Base-by-base conservation (phyloP, 1,140 invertebrate species). In the Bombus huntii region DNA sequence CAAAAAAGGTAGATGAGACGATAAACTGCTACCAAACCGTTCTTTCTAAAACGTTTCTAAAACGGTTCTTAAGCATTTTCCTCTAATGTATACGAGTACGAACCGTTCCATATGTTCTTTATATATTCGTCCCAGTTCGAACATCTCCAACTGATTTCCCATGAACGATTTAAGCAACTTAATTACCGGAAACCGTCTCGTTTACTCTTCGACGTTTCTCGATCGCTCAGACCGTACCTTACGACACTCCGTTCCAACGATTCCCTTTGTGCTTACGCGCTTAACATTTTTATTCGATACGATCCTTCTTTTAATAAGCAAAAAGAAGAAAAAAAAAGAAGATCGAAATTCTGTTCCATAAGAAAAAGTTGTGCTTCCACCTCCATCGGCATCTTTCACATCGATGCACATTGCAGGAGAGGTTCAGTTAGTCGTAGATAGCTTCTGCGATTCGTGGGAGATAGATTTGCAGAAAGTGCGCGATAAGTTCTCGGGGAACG, bases 391-490 rank as follows among this genome's bases (percentile, higher is more conserved):
- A 42, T n/a, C 25, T 37, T 42, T 10, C 77, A 31, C 65, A 2
- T 47, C 42, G 57, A 18, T 42, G 57, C 8, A 10, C 42, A 34
- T n/a, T 31, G n/a, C 12, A 47, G 31, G 8, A 68, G 42, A 68
- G 1, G 39, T 18, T 18, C 42, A 47, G n/a, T 25, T 47, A 25
- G 62, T 37, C 13, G 65, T 31, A 47, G 68, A 53, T 72, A 4
- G 37, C 53, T 42, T 37, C 25, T 25, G 44, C 65, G 75, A 80
- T 72, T 77, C 81, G 70, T 37, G 83, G 53, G 39, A 39, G 76
- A 80, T 76, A 72, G 76, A 84, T 80, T 84, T 53, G 53, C 79
- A 80, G 83, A 84, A 80, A 84, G 83, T 76, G 83, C 79, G 83
- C 39, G 62, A 62, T 70, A 57, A 62, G 4, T 59, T 44, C 31